Base-by-base conservation (phyloP, 2,797 vertebrate species). In the Pipistrellus pipistrellus region DNA sequence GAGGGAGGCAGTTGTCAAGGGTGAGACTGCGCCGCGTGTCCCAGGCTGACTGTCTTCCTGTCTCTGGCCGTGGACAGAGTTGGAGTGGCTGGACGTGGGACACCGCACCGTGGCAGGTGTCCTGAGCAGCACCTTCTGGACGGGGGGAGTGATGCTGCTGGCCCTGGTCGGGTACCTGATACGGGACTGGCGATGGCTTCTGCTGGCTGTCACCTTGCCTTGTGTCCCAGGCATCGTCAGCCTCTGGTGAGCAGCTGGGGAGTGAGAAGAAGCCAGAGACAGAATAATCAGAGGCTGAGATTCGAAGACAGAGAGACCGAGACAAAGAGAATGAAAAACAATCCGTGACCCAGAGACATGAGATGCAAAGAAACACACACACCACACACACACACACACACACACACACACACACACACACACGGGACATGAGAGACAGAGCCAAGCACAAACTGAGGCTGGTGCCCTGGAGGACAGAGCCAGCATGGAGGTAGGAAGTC, bases 21-120 rank as follows among this genome's bases (percentile, higher is more conserved):
- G 57, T 18, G 51, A 82, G 57, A 44, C 2, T 44, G 38, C 85
- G 71, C 15, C 38, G 11, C n/a, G 14, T 20, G 35, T 21, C n/a
- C 62, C 91, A 66, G 17, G 46, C 90, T 93, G 30, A 92, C 87
- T 44, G 53, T 93, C 64, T 88, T 71, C 66, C 75, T 71, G 21
- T 91, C 69, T 92, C 73, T 1, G 88, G 46, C 38, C 68, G 30
- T 27, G 92, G 85, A 51, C 23, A 99, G 99, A 98, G 69, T 84
- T 99, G 83, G 99, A 99, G 96, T 99, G 99, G 99, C 98, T 98
- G 8, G 99, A 99, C 1, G 64, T 98, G 87, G 95, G 98, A 78
- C 99, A 99, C 91, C 98, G 98, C 11, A 99, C 98, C 0, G 97
- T 99, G 85, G 98, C 98, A 0, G 98, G 99, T 0, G 98, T 98